phyloP scores from a whole-genome alignment of 2,113 vertebrate genomes.

The Tor tambroides region DNA sequence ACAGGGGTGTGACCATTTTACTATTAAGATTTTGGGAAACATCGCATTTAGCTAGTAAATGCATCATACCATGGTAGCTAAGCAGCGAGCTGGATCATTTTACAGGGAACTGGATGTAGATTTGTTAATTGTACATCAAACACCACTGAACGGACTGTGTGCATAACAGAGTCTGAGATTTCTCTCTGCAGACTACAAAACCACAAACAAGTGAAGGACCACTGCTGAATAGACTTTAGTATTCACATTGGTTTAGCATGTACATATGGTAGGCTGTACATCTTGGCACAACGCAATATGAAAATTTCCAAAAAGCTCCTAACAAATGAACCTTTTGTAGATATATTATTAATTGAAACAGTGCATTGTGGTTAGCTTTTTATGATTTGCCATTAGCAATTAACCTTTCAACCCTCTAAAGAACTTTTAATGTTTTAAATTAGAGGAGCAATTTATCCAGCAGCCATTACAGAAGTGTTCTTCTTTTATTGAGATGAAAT shows the following conservation, averaged over 20 bases:
- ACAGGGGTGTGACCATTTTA: too few relatives aligned
- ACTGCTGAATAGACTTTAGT: neutral
- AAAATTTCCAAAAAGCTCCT: neutral
- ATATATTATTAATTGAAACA: neutral
- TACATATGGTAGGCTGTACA: neutral
- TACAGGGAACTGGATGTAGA: too few relatives aligned
- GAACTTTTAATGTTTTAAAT: conserved; percentile 61
- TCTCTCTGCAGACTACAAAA: too few relatives aligned
- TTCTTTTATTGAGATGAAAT: conserved; percentile 60
- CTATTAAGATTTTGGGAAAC: too few relatives aligned
- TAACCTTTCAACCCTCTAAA: conserved; percentile 46
- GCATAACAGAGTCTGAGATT: neutral
- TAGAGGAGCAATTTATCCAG: conserved; percentile 54
- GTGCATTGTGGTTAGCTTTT: neutral
- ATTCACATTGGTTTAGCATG: neutral
- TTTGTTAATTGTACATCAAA: neutral
- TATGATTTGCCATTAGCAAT: conserved; percentile 51
- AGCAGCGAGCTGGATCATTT: too few relatives aligned
- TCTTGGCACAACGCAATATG: neutral
- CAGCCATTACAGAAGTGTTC: conserved; percentile 42
- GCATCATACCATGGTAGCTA: too few relatives aligned
- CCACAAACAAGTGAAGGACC: neutral
- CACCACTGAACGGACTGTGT: neutral
- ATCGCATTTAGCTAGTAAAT: too few relatives aligned
- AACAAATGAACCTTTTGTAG: neutral